phyloP scores from a whole-genome alignment of 2,888 invertebrate genomes.

The Tachystola acroxantha region DNA sequence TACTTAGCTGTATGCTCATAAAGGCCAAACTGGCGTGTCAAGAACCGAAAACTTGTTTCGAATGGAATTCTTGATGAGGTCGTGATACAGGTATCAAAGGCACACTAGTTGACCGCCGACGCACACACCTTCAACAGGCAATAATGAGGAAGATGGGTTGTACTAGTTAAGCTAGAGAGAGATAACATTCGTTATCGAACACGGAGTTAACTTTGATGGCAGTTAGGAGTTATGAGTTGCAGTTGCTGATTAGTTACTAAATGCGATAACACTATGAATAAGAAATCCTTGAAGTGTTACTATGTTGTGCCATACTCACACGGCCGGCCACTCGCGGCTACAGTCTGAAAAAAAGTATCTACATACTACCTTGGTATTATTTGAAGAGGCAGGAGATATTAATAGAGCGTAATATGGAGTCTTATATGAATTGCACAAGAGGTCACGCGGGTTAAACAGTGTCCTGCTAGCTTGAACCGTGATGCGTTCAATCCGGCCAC shows the following conservation, averaged over 20 bases:
- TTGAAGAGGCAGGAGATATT: not conserved
- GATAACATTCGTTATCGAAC: too few relatives aligned
- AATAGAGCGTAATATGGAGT: not conserved
- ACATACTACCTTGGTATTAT: too few relatives aligned
- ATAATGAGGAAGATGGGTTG: not conserved
- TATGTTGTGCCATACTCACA: not conserved
- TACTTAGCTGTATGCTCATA: not conserved
- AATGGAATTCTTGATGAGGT: not conserved
- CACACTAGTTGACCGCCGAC: not conserved
- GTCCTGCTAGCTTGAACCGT: not conserved
- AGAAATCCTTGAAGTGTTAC: not conserved
- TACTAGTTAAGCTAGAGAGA: not conserved
- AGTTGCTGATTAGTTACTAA: not conserved
- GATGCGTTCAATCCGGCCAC: too few relatives aligned
- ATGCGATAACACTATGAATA: not conserved
- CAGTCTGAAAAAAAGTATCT: too few relatives aligned
- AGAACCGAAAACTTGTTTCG: not conserved
- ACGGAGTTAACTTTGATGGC: too few relatives aligned
- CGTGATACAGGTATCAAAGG: not conserved
- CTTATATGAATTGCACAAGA: not conserved
- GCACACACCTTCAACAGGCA: not conserved
- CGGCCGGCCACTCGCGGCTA: not conserved
- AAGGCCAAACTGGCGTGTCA: conserved; percentile 2
- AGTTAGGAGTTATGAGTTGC: not conserved
- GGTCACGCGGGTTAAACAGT: not conserved